Evolutionary conservation across 2,888 invertebrate species (phyloP), one percentile per base, ranked within the genome.

Genomic region (Odontocerum albicorne): DNA sequence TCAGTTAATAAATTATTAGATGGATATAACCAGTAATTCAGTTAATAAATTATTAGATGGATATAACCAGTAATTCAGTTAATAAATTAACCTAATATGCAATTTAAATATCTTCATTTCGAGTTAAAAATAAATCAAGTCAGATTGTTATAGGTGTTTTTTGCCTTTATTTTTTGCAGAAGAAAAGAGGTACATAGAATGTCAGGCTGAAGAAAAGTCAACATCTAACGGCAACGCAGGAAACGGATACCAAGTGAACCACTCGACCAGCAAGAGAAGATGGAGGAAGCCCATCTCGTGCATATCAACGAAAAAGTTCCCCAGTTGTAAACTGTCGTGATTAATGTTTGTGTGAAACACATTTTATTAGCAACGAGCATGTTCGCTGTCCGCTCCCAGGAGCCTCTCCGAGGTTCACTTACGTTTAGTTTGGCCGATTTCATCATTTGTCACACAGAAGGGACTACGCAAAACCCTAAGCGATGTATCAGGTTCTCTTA

Each of bases 321-420:
- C 82, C 33, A 79, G 81, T 7, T 84, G 84, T 66, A 82, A 81
- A 64, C 81, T 82, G 64, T 84, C 84, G 72, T 84, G 82, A 83
- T 60, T 13, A 47, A 19, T 52, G 12, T 39, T 39, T 31, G n/a
- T 2, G 22, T 35, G 21, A 13, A 4, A 17, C n/a, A 2, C 12
- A 12, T 17, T n/a, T n/a, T n/a, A n/a, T n/a, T n/a, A n/a, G n/a
- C n/a, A n/a, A 7, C 4, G 36, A 17, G 8, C 15, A 17, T 2
- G 6, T 36, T 15, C 15, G 10, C 39, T 4, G 10, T 39, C 12
- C 39, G 8, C 17, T 39, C 15, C n/a, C 39, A 6, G 8, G 19
- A 19, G 17, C n/a, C n/a, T 17, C 19, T 19, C 10, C 12, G n/a
- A n/a, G n/a, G 13, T 12, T 12, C 31, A 3, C 12, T 4, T 16